phyloP scores from a whole-genome alignment of 1,140 invertebrate species.

The Euwallacea fornicatus region DNA sequence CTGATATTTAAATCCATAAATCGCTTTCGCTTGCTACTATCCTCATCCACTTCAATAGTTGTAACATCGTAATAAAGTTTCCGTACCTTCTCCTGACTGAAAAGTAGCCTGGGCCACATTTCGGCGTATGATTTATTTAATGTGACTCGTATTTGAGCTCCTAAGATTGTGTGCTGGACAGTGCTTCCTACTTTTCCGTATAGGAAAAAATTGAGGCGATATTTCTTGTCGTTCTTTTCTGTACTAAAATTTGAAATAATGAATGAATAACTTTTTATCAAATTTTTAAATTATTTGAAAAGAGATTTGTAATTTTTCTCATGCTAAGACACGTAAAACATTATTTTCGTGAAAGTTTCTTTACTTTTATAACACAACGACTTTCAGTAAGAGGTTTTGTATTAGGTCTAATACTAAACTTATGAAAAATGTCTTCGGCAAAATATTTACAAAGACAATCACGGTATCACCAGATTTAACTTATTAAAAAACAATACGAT shows the following conservation, averaged over 20 bases:
- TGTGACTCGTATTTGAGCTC: constrained; percentile 38
- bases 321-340: not conserved
- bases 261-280: constrained; percentile 4
- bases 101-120: constrained; percentile 42
- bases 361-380: not conserved
- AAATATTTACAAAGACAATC: no score
- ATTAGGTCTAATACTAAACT: not conserved
- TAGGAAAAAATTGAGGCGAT: constrained; percentile 42
- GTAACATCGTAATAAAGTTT: constrained; percentile 43
- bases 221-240: constrained; percentile 39
- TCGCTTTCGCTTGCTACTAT: constrained; percentile 27
- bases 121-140: constrained; percentile 40
- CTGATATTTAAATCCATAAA: constrained; percentile 35
- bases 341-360: not conserved
- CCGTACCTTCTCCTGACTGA: constrained; percentile 30
- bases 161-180: constrained; percentile 36
- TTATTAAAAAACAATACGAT: no score
- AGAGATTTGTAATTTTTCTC: not conserved
- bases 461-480: no score
- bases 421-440: not conserved
- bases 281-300: not conserved
- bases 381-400: not conserved
- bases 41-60: constrained; percentile 24
- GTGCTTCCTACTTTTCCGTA: constrained; percentile 36
- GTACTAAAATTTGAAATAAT: constrained; percentile 9